Evolutionary conservation across 2,113 vertebrate genomes (phyloP).

Genomic region (Nyctereutes procyonoides): DNA sequence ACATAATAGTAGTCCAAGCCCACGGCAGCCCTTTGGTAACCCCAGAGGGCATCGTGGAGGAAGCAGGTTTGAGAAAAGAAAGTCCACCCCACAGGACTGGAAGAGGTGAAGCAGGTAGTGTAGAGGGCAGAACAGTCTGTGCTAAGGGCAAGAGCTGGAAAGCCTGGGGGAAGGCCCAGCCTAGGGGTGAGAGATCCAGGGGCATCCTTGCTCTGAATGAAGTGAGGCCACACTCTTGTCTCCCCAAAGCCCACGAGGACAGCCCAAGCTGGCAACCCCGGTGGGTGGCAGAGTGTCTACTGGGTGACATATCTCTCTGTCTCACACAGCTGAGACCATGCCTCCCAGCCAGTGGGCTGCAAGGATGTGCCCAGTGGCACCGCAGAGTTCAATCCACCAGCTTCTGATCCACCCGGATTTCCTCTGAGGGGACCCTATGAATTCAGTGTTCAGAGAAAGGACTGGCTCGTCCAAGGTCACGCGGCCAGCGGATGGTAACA

Average conservation of each 20-base stretch:
- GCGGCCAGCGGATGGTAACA: fast-evolving
- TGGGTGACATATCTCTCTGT: not conserved
- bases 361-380: not conserved
- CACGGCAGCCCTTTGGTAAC: not conserved
- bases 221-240: not conserved
- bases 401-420: not conserved
- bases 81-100: not conserved
- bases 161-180: not conserved
- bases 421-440: not conserved
- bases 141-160: not conserved
- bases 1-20: not conserved
- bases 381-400: not conserved
- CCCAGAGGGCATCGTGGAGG: not conserved
- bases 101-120: not conserved
- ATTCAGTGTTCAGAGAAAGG: not conserved
- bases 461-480: not conserved
- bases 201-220: not conserved
- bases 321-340: not conserved
- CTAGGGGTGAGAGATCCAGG: not conserved
- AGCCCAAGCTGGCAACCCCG: not conserved
- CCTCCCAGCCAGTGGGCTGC: not conserved
- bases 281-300: not conserved
- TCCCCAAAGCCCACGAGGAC: not conserved
- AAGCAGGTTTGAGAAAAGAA: not conserved
- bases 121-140: not conserved